These are phyloP conservation scores for Muscidifurax raptorellus DNA, from an alignment of 1,140 invertebrate genomes.

Conservation along the genomic window DNA sequence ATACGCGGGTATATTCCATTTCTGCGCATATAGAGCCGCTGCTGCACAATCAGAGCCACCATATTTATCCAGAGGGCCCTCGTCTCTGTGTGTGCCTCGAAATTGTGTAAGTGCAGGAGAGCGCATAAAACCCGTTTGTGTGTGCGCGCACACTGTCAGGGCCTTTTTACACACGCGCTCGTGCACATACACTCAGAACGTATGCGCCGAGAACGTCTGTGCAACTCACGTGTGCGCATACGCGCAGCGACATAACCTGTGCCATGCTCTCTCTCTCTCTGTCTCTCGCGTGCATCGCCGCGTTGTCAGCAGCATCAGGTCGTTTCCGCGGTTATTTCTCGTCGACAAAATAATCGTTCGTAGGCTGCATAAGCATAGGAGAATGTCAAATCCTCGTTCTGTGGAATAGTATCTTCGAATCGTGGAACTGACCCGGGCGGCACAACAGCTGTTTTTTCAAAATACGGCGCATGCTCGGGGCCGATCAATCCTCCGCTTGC, in stretches of 20 bases:
- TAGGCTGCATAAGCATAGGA: not conserved
- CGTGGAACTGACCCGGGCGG: not conserved
- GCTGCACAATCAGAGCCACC: too few relatives aligned
- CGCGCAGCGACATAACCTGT: constrained; percentile 16
- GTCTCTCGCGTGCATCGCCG: not conserved
- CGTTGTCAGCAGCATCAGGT: not conserved
- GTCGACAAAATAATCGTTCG: not conserved
- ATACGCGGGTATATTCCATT: too few relatives aligned
- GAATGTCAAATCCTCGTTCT: not conserved
- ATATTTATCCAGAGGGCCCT: too few relatives aligned
- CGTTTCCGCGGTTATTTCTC: not conserved
- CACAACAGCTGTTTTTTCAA: not conserved
- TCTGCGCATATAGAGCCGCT: not conserved
- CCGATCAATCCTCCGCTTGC: not conserved
- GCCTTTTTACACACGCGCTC: not conserved
- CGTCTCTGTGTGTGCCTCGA: not conserved
- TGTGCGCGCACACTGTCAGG: not conserved
- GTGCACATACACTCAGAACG: too few relatives aligned
- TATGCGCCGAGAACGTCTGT: not conserved
- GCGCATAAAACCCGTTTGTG: not conserved
- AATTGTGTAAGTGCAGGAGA: constrained; percentile 26
- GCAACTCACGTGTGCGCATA: constrained; percentile 34
- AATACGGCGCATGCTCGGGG: not conserved
- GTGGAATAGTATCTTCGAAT: too few relatives aligned
- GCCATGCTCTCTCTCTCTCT: not conserved